Base-by-base conservation (phyloP, 1,140 invertebrate genomes). In the Pteromalus puparum region DNA sequence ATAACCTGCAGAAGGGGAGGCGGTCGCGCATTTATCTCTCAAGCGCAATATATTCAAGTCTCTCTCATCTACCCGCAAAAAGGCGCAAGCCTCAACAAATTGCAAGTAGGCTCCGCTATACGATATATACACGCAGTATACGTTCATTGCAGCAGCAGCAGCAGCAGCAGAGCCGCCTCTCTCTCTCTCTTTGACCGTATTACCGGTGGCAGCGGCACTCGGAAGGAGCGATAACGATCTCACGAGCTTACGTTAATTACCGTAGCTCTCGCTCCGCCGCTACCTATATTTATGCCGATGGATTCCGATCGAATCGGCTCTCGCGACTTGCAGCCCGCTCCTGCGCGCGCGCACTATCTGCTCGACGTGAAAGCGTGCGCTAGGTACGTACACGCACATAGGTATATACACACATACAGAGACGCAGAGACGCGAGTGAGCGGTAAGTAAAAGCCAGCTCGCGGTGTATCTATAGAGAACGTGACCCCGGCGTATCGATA, bases 211-310 rank as follows among this genome's bases (percentile, higher is more conserved):
- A n/a, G 18, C 18, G 18, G 53, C 26, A 72, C 38, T 81, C 70
- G 80, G 68, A 30, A 24, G 38, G 28, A 13, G n/a, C 74, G 81
- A 83, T 83, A 83, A 68, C 61, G 65, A 83, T 83, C 81, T 48
- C 61, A 68, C 61, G 81, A 26, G 61, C 74, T 68, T 30, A 67
- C 72, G 81, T 82, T 82, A 82, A 82, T 82, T 82, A 82, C 81
- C 72, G 81, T 15, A 21, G 48, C 28, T 34, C 81, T 15, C 12
- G 24, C 53, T 53, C 81, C 5, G 9, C 67, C 26, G 67, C 24
- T 30, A 70, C 67, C 67, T 30, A 34, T 82, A 82, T 82, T 82
- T 76, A 82, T 67, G 81, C 73, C 53, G 73, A 82, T 82, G 73
- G 48, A 82, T 65, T 61, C 81, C 72, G 81, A 82, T 82, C 73